phyloP scores from a whole-genome alignment of 2,888 invertebrate genomes.

The Serripes groenlandicus region DNA sequence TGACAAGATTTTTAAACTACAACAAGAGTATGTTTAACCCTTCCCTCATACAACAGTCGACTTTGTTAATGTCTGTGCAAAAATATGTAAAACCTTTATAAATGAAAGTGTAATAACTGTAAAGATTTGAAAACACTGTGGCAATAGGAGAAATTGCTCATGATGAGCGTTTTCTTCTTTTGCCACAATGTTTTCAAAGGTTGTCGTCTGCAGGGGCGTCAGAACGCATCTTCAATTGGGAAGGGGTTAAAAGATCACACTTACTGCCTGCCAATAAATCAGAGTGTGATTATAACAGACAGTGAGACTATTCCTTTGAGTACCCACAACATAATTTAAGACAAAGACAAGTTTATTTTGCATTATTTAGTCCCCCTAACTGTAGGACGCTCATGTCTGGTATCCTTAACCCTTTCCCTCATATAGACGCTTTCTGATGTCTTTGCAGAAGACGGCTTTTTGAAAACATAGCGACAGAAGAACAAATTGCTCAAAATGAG shows the following conservation, averaged over 20 bases:
- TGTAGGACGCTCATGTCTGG: background rate
- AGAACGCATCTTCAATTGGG: background rate
- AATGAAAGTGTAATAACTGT: no score
- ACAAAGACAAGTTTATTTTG: no score
- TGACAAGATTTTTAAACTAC: no score
- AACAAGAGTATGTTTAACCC: no score
- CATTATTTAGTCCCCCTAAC: background rate
- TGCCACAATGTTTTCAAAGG: background rate
- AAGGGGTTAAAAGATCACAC: background rate
- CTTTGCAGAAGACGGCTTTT: background rate
- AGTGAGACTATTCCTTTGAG: background rate
- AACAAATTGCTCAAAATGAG: background rate
- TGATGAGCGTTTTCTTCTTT: slow-evolving; percentile 9
- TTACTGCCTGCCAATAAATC: background rate
- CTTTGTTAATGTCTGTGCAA: no score
- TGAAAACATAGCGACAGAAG: background rate
- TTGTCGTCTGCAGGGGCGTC: background rate
- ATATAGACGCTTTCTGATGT: no score
- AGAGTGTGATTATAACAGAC: background rate
- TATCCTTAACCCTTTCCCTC: background rate
- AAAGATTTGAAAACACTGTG: slow-evolving; percentile 13
- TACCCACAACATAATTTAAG: background rate
- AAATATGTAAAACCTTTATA: no score
- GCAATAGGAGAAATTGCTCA: slow-evolving; percentile 14
- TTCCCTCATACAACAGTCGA: no score